Evolutionary conservation across 2,797 vertebrate genomes (phyloP).

Genomic region (Etheostoma nigrum): DNA sequence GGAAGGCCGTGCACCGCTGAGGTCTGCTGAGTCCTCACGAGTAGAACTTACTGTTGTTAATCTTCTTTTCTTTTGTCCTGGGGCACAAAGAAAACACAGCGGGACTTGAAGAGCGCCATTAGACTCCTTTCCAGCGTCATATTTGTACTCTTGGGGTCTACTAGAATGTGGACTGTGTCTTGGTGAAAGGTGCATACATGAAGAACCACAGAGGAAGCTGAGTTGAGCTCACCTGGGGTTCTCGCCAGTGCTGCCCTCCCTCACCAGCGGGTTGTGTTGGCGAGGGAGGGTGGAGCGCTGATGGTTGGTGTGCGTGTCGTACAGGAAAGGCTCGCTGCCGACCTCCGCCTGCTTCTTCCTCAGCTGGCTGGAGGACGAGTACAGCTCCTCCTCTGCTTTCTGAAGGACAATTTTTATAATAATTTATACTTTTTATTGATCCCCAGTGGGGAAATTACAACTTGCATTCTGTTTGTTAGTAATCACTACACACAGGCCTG

Average conservation of each 20-base stretch:
- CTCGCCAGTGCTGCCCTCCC: conserved; percentile 87
- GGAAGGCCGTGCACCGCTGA: background rate
- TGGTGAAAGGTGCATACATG: too few relatives aligned
- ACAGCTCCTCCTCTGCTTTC: conserved; percentile 94
- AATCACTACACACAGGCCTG: too few relatives aligned
- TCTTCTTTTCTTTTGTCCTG: conserved; percentile 92
- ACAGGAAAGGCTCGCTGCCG: conserved; percentile 88
- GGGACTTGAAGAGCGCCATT: background rate
- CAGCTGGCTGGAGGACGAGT: conserved; percentile 92
- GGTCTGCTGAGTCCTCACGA: conserved; percentile 80
- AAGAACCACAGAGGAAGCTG: too few relatives aligned
- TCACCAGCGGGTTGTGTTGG: conserved; percentile 83
- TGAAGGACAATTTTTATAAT: conserved; percentile 52
- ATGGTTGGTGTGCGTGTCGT: conserved; percentile 88
- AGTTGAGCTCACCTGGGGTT: conserved; percentile 81
- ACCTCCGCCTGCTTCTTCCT: conserved; percentile 88
- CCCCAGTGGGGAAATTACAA: too few relatives aligned
- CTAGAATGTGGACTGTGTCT: too few relatives aligned
- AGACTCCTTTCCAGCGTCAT: too few relatives aligned
- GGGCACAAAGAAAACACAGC: conserved; percentile 42
- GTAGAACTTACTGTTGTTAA: conserved; percentile 96
- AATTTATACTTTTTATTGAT: too few relatives aligned
- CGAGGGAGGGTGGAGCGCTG: conserved; percentile 65
- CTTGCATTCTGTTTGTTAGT: too few relatives aligned
- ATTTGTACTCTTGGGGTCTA: too few relatives aligned